Base-by-base conservation (phyloP, 2,113 vertebrate species). In the Pipa parva region DNA sequence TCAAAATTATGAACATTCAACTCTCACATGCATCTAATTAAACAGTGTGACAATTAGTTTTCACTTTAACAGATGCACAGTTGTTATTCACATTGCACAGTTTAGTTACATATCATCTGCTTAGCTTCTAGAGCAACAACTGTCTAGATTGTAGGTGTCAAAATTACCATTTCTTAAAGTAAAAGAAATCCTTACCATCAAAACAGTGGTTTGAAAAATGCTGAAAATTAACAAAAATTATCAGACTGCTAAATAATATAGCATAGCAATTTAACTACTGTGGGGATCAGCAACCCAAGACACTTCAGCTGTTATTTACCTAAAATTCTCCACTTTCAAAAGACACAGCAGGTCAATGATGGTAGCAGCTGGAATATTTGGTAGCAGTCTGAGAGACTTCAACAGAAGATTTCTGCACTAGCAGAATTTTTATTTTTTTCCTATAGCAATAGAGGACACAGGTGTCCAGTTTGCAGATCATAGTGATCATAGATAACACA, bases 41-140 rank as follows among this genome's bases (percentile, higher is more conserved):
- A 37, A 31, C 5, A 48, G 2, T 5, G 17, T 15, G 18, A 63
- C 13, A 65, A 49, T 26, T n/a, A 25, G 15, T 36, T 26, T 6
- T 61, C 20, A 49, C 74, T 13, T 36, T 12, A 74, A 63, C 2
- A 31, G 1, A 20, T 71, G 54, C 22, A 59, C 73, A 63, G 2
- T 0, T 48, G 18, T 2, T 71, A 63, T 60, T 5, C 25, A 22
- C 62, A 74, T 46, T 59, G 22, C 5, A 31, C 12, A 70, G 66
- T 13, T 0, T 58, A 20, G 27, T 31, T 69, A 31, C 7, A 2
- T 7, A 27, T 24, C n/a, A 31, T 48, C 15, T 59, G 37, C 25
- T 20, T 58, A 6, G 48, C 50, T 36, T 71, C 48, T 18, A 50
- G 20, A 48, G 25, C 22, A 55, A 18, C 29, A 11, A 24, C 33